These are phyloP conservation scores for Himalopsyche japonica DNA, from an alignment of 2,888 invertebrate genomes.

Conservation along the genomic window DNA sequence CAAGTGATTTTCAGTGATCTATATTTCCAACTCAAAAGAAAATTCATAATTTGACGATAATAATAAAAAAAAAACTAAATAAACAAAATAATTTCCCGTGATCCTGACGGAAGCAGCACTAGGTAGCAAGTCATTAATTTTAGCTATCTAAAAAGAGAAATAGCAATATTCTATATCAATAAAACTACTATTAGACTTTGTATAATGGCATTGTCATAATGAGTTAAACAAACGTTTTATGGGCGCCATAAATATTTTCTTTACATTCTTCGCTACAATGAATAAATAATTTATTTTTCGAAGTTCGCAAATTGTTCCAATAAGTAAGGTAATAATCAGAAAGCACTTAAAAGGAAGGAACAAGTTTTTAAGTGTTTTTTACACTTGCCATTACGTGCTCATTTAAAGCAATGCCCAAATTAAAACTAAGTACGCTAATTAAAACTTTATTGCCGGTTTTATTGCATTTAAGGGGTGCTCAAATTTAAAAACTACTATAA, in stretches of 20 bases:
- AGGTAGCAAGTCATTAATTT: too few species aligned
- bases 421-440: neutral
- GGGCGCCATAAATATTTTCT: neutral
- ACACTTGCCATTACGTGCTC: neutral
- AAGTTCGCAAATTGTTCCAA: neutral
- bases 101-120: too few species aligned
- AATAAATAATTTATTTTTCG: neutral
- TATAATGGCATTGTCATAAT: neutral
- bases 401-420: neutral
- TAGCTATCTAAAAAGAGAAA: too few species aligned
- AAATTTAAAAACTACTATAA: neutral
- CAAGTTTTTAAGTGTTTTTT: neutral
- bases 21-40: too few species aligned
- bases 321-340: neutral
- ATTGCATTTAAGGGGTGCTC: neutral
- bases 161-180: too few species aligned
- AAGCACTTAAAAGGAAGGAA: neutral
- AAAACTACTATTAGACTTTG: too few species aligned
- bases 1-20: too few species aligned
- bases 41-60: too few species aligned
- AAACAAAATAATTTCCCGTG: too few species aligned
- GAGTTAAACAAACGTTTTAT: neutral
- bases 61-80: too few species aligned
- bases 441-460: neutral
- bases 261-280: neutral